A percentile compares a stretch with the other conserved stretches of the same genome.
Evolutionary conservation across 2,888 invertebrate species (phyloP).

Genomic region (Netelia melanura): DNA sequence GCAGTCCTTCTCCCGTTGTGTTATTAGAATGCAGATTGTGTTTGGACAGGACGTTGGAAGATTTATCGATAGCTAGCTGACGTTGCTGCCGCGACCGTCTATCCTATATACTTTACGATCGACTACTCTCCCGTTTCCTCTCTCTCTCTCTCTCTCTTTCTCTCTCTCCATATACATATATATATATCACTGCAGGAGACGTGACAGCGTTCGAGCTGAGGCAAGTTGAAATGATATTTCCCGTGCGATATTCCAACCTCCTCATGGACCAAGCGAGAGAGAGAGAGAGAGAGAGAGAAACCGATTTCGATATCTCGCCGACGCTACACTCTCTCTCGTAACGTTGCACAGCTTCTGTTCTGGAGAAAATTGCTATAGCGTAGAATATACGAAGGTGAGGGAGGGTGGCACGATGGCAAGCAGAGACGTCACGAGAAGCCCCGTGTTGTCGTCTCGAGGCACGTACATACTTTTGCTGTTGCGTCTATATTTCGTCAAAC

Average conservation of each 20-base stretch:
- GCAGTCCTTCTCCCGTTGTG: slow-evolving; percentile 50
- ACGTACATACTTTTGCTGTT: slow-evolving; percentile 79
- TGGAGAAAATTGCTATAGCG: slow-evolving; percentile 27
- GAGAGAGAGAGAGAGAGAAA: background rate
- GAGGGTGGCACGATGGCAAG: slow-evolving; percentile 9
- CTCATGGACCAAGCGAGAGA: slow-evolving; percentile 32
- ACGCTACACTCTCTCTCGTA: slow-evolving; percentile 19
- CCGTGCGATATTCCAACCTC: slow-evolving; percentile 53
- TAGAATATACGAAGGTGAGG: slow-evolving; percentile 16
- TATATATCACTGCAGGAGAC: slow-evolving; percentile 19
- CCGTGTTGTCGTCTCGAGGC: slow-evolving; percentile 78
- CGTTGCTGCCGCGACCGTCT: slow-evolving; percentile 33
- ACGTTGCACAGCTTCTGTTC: background rate
- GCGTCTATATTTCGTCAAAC: slow-evolving; percentile 80
- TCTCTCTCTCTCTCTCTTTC: slow-evolving; percentile 9
- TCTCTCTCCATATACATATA: background rate
- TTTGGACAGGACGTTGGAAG: slow-evolving; percentile 77
- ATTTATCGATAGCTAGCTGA: slow-evolving; percentile 77
- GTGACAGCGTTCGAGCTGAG: slow-evolving; percentile 41
- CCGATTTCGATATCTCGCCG: slow-evolving; percentile 44
- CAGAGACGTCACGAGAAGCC: slow-evolving; percentile 48
- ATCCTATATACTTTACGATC: slow-evolving; percentile 55
- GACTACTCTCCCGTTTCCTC: slow-evolving; percentile 32
- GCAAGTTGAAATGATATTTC: slow-evolving; percentile 46
- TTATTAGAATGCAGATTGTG: slow-evolving; percentile 76